Evolutionary conservation across 2,113 vertebrate genomes (phyloP).

Genomic region (Junco hyemalis): DNA sequence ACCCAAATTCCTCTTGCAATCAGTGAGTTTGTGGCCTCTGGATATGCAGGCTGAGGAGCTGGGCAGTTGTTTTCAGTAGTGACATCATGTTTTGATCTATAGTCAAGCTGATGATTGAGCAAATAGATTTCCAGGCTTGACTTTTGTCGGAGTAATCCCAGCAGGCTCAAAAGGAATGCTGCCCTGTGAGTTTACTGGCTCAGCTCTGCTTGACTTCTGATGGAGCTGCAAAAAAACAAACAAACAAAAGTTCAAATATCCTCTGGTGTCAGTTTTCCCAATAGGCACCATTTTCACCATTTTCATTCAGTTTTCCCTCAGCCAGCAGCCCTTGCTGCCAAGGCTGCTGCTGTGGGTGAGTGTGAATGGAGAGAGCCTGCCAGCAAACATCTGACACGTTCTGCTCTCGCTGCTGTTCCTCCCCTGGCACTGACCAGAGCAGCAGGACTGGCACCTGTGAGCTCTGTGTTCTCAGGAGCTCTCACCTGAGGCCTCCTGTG

Average conservation of each 20-base stretch:
- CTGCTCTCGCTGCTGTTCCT: background rate
- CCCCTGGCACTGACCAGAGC: background rate
- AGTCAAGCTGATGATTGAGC: background rate
- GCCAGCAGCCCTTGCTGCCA: constrained; percentile 6
- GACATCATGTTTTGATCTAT: background rate
- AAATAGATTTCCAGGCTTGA: background rate
- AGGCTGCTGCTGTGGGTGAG: background rate
- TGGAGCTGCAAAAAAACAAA: background rate
- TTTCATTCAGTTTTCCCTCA: constrained; percentile 36
- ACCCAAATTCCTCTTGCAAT: background rate
- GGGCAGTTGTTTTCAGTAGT: background rate
- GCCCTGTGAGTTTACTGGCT: constrained; percentile 3
- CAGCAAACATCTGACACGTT: background rate
- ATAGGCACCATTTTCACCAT: background rate
- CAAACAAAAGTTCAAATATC: background rate
- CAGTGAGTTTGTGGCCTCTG: background rate
- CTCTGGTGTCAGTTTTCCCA: background rate
- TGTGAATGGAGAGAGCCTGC: background rate
- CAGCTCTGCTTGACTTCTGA: background rate
- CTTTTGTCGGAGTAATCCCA: constrained; percentile 17
- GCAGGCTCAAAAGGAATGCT: constrained; percentile 12
- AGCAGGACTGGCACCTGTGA: background rate
- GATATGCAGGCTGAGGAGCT: background rate
- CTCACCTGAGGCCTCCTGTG: background rate
- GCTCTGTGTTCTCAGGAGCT: background rate